A percentile compares a stretch with the other conserved stretches of the same genome.
These are phyloP conservation scores for Phataginus tricuspis DNA, from an alignment of 2,797 vertebrate species.

Conservation along the genomic window DNA sequence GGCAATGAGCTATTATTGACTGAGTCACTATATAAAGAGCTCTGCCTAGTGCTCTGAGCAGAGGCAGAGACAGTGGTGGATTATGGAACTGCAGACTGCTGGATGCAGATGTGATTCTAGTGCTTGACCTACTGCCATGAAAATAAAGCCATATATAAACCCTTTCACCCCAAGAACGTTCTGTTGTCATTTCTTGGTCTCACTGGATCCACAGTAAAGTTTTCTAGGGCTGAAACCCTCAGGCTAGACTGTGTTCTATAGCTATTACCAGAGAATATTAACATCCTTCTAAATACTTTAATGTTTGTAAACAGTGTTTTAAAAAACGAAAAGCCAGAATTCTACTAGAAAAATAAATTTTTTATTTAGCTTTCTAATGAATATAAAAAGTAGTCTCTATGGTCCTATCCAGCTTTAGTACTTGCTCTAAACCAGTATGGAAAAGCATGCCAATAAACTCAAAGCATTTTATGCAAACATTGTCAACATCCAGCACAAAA, in stretches of 20 bases:
- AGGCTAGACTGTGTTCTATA: not conserved
- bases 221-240: no score
- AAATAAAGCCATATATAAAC: no score
- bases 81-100: no score
- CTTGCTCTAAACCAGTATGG: not conserved
- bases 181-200: no score
- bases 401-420: not conserved
- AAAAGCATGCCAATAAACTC: not conserved
- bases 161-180: no score
- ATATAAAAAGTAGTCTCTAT: not conserved
- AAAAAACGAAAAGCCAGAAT: not conserved
- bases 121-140: no score
- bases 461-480: not conserved
- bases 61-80: no score
- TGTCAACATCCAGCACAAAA: not conserved
- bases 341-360: not conserved
- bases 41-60: no score
- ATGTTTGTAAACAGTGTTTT: not conserved
- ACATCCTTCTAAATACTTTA: conserved; percentile 59
- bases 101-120: no score
- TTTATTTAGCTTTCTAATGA: not conserved
- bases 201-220: no score
- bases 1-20: no score
- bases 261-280: conserved; percentile 66
- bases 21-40: no score